Evolutionary conservation across 2,888 invertebrate genomes (phyloP).

Genomic region (Polymixis flavicincta): DNA sequence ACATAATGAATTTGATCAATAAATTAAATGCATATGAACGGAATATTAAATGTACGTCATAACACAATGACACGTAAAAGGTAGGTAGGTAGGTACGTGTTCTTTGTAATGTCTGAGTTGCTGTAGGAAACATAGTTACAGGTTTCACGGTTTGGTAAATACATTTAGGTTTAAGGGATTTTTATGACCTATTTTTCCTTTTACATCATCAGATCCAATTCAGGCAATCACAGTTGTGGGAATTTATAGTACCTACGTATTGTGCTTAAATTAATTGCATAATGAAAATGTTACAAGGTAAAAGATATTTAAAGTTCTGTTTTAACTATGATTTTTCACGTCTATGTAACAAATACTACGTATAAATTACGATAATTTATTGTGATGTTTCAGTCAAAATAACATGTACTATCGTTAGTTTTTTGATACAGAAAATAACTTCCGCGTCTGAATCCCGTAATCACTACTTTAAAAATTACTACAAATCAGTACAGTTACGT

Average conservation of each 20-base stretch:
- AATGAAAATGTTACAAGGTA: background rate
- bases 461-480: slow-evolving; percentile 3
- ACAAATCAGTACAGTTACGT: background rate
- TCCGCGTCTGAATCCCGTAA: background rate
- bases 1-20: slow-evolving; percentile 9
- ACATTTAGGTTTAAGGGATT: slow-evolving; percentile 38
- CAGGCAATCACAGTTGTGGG: slow-evolving; percentile 30
- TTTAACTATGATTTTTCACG: background rate
- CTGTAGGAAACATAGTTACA: slow-evolving; percentile 26
- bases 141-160: background rate
- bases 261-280: slow-evolving; percentile 1
- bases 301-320: background rate
- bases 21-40: background rate
- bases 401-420: background rate
- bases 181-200: slow-evolving; percentile 42
- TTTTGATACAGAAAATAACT: slow-evolving; percentile 10
- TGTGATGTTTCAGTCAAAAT: slow-evolving; percentile 17
- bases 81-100: slow-evolving; percentile 4
- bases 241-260: slow-evolving; percentile 6
- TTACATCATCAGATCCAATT: slow-evolving; percentile 38
- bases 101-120: slow-evolving; percentile 26
- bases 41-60: background rate
- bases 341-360: background rate
- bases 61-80: background rate
- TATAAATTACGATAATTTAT: slow-evolving; percentile 18